These are phyloP conservation scores for Zapornia atra DNA, from an alignment of 2,113 vertebrate genomes.

Conservation along the genomic window DNA sequence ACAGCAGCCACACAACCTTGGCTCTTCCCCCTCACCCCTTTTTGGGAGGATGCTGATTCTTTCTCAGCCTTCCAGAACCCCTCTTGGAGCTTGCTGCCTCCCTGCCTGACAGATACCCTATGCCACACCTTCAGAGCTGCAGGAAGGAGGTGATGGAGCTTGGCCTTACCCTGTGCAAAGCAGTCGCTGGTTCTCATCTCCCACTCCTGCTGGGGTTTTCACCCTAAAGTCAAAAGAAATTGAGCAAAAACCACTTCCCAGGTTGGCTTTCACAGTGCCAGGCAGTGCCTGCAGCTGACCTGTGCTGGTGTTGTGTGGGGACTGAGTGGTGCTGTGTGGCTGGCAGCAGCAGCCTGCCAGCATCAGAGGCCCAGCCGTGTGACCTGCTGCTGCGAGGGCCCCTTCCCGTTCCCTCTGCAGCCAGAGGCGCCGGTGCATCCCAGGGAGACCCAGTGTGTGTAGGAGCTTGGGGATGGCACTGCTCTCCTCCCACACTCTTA, in stretches of 20 bases:
- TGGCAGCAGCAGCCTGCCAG: not conserved
- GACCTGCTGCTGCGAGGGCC: accelerated
- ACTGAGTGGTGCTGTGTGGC: not conserved
- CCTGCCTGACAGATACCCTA: not conserved
- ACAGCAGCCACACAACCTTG: accelerated
- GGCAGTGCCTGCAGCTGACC: accelerated
- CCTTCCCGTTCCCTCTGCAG: not conserved
- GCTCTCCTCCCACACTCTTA: not conserved
- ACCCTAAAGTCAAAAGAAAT: not conserved
- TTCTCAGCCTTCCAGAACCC: not conserved
- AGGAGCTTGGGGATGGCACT: not conserved
- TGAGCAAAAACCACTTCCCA: not conserved
- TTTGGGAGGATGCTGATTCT: not conserved
- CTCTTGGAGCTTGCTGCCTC: not conserved
- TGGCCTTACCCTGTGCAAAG: accelerated
- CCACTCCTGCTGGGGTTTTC: not conserved
- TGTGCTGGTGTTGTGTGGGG: accelerated
- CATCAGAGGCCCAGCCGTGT: not conserved
- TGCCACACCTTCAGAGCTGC: not conserved
- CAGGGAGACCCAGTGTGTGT: not conserved
- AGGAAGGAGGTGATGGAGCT: not conserved
- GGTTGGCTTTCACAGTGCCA: not conserved
- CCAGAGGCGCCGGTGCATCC: not conserved
- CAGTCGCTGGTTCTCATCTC: not conserved
- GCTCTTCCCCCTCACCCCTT: not conserved